These are phyloP conservation scores for Platyscapa corneri DNA, from an alignment of 1,140 invertebrate genomes.

Conservation along the genomic window DNA sequence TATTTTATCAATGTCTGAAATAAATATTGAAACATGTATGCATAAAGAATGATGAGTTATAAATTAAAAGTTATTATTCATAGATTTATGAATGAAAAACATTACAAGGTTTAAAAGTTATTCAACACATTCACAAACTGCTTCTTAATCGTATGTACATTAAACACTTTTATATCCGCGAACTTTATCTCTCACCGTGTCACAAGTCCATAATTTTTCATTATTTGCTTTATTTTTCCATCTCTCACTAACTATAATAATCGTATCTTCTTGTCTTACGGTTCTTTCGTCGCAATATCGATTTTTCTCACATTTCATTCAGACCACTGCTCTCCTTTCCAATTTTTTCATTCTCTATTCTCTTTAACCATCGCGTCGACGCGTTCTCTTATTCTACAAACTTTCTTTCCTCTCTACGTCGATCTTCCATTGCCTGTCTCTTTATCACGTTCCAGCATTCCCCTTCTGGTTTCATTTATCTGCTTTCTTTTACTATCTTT, in stretches of 20 bases:
- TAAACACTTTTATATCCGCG: too few species aligned
- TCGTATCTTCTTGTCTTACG: background rate
- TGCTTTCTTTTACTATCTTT: conserved; percentile 6
- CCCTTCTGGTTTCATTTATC: background rate
- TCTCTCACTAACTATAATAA: conserved; percentile 1
- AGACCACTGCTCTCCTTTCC: conserved; percentile 2
- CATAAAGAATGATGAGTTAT: too few species aligned
- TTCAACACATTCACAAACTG: too few species aligned
- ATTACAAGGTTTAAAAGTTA: too few species aligned
- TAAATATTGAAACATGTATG: too few species aligned
- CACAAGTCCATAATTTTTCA: too few species aligned
- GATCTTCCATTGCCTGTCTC: background rate
- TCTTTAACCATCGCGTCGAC: conserved; percentile 25
- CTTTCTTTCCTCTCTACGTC: conserved; percentile 49
- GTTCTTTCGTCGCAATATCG: conserved; percentile 5
- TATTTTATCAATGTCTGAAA: too few species aligned
- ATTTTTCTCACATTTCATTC: conserved; percentile 7
- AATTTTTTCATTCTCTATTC: conserved; percentile 41
- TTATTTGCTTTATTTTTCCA: background rate
- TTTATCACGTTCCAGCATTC: background rate
- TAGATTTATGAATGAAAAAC: too few species aligned
- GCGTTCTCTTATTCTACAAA: conserved; percentile 50
- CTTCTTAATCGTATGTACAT: too few species aligned
- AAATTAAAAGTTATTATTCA: too few species aligned
- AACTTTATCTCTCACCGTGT: too few species aligned